phyloP scores from a whole-genome alignment of 92 coral and sea anemone genomes.

The Micromussa lordhowensis region DNA sequence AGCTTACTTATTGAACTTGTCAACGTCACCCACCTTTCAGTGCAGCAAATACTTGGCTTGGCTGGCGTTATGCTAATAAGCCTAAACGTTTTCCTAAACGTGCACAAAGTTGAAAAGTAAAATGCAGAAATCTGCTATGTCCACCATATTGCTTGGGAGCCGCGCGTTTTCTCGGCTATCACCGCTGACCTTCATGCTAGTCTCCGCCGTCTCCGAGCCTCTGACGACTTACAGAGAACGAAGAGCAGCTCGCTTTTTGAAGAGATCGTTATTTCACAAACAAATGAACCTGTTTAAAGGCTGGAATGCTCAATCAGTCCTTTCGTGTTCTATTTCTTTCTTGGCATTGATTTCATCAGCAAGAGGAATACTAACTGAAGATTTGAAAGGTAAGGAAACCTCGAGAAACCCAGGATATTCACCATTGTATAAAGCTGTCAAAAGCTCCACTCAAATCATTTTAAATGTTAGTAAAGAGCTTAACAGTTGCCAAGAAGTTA shows the following conservation, averaged over 20 bases:
- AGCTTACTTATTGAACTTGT: too few relatives aligned
- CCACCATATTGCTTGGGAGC: constrained; percentile 71
- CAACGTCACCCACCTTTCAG: background rate
- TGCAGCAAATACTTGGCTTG: too few relatives aligned
- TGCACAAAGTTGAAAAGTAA: background rate
- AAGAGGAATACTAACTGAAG: background rate
- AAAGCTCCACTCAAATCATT: too few relatives aligned
- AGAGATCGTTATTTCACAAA: background rate
- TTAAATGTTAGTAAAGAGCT: too few relatives aligned
- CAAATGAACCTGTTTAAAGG: constrained; percentile 4
- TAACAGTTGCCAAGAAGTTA: background rate
- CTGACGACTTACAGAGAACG: constrained; percentile 21
- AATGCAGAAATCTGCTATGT: background rate
- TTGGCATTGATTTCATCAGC: background rate
- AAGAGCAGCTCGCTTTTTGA: background rate
- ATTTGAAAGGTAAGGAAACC: background rate
- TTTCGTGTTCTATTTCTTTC: background rate
- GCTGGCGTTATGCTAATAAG: too few relatives aligned
- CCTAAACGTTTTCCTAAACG: background rate
- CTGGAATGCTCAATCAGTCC: background rate
- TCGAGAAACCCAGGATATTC: background rate
- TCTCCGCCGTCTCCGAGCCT: background rate
- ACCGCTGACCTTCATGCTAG: background rate
- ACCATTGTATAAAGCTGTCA: background rate
- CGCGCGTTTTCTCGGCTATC: background rate